These are phyloP conservation scores for Regulus satrapa DNA, from an alignment of 2,113 vertebrate species.

Conservation along the genomic window DNA sequence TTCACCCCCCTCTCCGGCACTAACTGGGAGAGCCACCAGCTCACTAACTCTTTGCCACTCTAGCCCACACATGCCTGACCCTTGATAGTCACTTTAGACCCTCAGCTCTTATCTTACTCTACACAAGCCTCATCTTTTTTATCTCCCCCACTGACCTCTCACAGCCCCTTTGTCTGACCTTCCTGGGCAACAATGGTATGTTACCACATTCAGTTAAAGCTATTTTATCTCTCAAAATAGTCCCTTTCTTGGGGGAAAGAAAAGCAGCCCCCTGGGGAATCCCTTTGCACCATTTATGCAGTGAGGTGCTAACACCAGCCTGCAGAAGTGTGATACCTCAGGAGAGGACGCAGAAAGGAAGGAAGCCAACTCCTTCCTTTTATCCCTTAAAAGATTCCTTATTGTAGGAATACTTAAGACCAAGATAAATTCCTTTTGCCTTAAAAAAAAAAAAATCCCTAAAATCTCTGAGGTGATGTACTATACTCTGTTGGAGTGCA, in stretches of 20 bases:
- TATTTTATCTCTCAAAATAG: neutral
- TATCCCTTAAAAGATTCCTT: neutral
- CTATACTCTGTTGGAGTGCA: neutral
- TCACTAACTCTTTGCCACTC: neutral
- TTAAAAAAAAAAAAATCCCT: neutral
- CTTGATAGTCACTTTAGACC: rapidly evolving
- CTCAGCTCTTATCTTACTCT: conserved; percentile 3
- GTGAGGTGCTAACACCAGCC: neutral
- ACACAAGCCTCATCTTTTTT: neutral
- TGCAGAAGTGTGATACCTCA: neutral
- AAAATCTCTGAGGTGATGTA: neutral
- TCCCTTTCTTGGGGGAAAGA: neutral
- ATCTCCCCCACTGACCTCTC: neutral
- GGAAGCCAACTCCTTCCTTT: neutral
- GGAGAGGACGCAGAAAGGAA: neutral
- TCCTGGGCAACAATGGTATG: neutral
- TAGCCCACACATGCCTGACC: neutral
- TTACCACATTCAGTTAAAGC: neutral
- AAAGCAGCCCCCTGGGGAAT: neutral
- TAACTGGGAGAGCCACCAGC: neutral
- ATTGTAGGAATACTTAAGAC: neutral
- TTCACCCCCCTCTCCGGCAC: neutral
- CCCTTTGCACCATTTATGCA: neutral
- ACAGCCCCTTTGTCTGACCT: neutral
- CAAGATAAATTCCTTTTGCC: neutral